Conservation (phyloP, 2,888 invertebrate genomes). For the Odontomyia ornata region DNA sequence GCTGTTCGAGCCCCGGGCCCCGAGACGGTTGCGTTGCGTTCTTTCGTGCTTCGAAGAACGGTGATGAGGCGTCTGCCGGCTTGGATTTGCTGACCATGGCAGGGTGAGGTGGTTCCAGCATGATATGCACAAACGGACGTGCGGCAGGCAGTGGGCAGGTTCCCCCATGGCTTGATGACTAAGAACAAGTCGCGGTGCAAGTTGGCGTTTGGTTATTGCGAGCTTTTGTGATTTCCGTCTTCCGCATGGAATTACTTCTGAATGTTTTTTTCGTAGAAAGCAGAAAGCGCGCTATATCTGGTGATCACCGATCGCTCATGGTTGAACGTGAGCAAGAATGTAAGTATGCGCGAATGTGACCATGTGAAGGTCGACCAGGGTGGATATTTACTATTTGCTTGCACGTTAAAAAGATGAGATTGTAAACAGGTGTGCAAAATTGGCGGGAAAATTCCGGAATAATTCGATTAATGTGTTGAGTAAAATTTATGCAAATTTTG, state of each 20-base stretch:
- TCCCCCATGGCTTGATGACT: not conserved
- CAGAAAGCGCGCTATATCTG: not conserved
- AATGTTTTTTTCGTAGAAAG: constrained; percentile 1
- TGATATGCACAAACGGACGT: not conserved
- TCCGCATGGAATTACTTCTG: not conserved
- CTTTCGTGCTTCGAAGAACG: not conserved
- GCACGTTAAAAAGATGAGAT: not conserved
- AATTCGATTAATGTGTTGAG: too few species aligned
- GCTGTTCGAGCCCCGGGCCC: not conserved
- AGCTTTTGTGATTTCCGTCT: constrained; percentile 5
- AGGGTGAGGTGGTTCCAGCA: not conserved
- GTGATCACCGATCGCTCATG: not conserved
- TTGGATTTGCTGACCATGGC: not conserved
- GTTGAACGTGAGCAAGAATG: not conserved
- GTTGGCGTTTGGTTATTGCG: not conserved
- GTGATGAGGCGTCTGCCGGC: not conserved
- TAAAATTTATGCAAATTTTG: too few species aligned
- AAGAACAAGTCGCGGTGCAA: not conserved
- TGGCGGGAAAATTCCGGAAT: not conserved
- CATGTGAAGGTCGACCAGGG: not conserved
- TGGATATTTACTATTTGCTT: not conserved
- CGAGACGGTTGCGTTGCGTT: not conserved
- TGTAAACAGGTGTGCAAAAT: not conserved
- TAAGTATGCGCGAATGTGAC: not conserved
- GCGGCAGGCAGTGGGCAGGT: not conserved